A percentile compares a stretch with the other conserved stretches of the same genome.
These are phyloP conservation scores for Chrysolina oricalcia DNA, from an alignment of 2,888 invertebrate genomes.

Conservation along the genomic window DNA sequence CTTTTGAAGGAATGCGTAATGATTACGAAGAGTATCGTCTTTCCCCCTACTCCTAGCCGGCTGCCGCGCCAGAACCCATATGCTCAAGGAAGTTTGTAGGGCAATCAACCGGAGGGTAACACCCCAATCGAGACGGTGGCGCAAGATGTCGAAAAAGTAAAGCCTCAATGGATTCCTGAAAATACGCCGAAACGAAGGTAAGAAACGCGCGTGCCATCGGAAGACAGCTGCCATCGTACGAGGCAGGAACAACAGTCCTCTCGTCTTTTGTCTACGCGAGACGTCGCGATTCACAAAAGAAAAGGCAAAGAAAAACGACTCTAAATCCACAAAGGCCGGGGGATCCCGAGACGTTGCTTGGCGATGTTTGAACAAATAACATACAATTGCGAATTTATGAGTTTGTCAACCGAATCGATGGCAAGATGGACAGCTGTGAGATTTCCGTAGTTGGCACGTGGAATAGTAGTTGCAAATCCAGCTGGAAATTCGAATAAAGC, in stretches of 20 bases:
- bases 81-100: conserved; percentile 42
- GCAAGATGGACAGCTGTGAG: conserved; percentile 39
- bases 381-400: conserved; percentile 46
- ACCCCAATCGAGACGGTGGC: conserved; percentile 47
- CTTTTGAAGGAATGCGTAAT: not conserved
- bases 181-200: conserved; percentile 42
- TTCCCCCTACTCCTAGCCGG: conserved; percentile 13
- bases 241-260: conserved; percentile 45
- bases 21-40: conserved; percentile 5
- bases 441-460: too few species aligned
- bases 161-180: conserved; percentile 57
- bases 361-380: conserved; percentile 30
- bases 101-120: conserved; percentile 55
- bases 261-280: conserved; percentile 54
- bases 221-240: conserved; percentile 54
- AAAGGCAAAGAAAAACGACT: conserved; percentile 47
- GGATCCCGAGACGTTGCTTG: conserved; percentile 48
- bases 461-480: too few species aligned
- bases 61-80: conserved; percentile 33
- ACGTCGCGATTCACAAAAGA: conserved; percentile 56
- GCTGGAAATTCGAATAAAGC: too few species aligned
- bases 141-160: conserved; percentile 53
- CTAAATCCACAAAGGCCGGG: conserved; percentile 44
- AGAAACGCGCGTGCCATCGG: conserved; percentile 58
- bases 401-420: conserved; percentile 38